Conservation (phyloP, 2,888 invertebrate genomes). For the Chironomus tentans region DNA sequence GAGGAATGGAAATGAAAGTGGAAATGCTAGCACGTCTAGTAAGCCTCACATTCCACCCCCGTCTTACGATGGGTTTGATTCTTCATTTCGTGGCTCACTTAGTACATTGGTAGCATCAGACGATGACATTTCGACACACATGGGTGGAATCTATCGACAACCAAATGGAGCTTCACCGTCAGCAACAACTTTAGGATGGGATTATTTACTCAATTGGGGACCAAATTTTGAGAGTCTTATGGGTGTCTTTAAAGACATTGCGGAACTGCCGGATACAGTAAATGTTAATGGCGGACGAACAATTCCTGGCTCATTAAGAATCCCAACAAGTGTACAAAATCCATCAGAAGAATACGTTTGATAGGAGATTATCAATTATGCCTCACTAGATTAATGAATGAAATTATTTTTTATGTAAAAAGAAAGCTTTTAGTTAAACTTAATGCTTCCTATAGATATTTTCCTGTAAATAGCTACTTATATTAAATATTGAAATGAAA, state of each 20-base stretch:
- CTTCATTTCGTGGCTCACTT: constrained; percentile 86
- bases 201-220: constrained; percentile 91
- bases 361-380: constrained; percentile 27
- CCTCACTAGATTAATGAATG: not conserved
- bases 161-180: constrained; percentile 67
- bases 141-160: constrained; percentile 71
- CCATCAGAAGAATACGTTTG: constrained; percentile 86
- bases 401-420: too few relatives aligned
- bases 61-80: constrained; percentile 85
- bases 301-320: constrained; percentile 62
- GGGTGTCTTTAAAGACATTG: constrained; percentile 93
- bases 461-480: not conserved
- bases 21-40: constrained; percentile 37
- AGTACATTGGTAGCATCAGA: constrained; percentile 91
- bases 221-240: constrained; percentile 92
- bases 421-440: too few relatives aligned
- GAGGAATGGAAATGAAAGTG: constrained; percentile 48
- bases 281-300: constrained; percentile 52
- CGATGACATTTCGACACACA: constrained; percentile 76
- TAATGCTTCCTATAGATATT: not conserved
- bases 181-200: constrained; percentile 79
- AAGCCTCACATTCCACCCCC: constrained; percentile 52
- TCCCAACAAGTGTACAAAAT: constrained; percentile 70
- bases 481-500: not conserved
- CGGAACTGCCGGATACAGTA: constrained; percentile 79